Conservation (phyloP, 2,888 invertebrate genomes). For the Danaus chrysippus region DNA sequence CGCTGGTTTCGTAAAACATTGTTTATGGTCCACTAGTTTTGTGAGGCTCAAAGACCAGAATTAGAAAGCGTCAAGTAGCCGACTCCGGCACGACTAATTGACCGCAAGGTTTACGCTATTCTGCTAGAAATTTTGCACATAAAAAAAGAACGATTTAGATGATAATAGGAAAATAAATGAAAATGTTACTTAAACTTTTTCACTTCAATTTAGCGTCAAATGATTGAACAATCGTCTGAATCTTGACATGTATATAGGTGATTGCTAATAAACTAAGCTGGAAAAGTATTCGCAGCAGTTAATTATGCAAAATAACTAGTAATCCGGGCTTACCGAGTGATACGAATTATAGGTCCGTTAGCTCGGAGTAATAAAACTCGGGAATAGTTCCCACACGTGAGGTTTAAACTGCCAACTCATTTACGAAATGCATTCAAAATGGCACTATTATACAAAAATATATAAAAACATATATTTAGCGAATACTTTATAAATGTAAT, state of each 20-base stretch:
- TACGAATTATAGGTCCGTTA: slow-evolving; percentile 56
- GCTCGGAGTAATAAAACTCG: slow-evolving; percentile 36
- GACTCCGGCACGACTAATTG: slow-evolving; percentile 66
- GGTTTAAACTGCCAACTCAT: neutral
- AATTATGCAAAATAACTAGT: slow-evolving; percentile 67
- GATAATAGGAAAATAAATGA: slow-evolving; percentile 27
- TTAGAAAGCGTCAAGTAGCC: slow-evolving; percentile 74
- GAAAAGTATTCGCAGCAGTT: slow-evolving; percentile 58
- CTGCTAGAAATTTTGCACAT: slow-evolving; percentile 55
- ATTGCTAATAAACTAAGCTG: slow-evolving; percentile 35
- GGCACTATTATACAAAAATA: no score
- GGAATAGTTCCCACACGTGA: slow-evolving; percentile 11
- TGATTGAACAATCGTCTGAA: slow-evolving; percentile 18
- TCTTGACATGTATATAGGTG: neutral
- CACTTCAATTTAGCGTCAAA: slow-evolving; percentile 17
- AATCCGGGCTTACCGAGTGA: slow-evolving; percentile 52
- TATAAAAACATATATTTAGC: no score
- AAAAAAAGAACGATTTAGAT: slow-evolving; percentile 30
- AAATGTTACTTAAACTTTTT: slow-evolving; percentile 18
- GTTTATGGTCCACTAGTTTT: slow-evolving; percentile 72
- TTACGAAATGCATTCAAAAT: slow-evolving; percentile 7
- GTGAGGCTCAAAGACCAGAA: slow-evolving; percentile 63
- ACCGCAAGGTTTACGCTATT: slow-evolving; percentile 72
- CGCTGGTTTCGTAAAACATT: slow-evolving; percentile 68
- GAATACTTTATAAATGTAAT: no score